A percentile compares a stretch with the other conserved stretches of the same genome.
These are phyloP conservation scores for Chloromyia formosa DNA, from an alignment of 2,888 invertebrate genomes.

Conservation along the genomic window DNA sequence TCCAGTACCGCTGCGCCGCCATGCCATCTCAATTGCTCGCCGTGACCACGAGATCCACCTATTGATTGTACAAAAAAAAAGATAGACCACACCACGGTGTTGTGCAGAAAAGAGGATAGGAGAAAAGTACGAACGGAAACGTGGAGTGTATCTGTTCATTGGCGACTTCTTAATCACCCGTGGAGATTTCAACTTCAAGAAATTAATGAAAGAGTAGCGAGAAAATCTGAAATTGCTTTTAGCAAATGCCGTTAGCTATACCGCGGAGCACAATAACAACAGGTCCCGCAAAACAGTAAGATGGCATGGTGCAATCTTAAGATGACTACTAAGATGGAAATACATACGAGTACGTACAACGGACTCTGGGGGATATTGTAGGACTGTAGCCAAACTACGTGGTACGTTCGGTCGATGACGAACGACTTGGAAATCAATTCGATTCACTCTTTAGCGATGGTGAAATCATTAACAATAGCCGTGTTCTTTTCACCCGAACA, in stretches of 20 bases:
- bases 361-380: too few relatives aligned
- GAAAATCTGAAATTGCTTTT: constrained; percentile 41
- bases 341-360: too few relatives aligned
- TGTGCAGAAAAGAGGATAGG: background rate
- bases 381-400: too few relatives aligned
- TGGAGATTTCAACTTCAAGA: constrained; percentile 36
- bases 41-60: constrained; percentile 3
- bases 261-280: constrained; percentile 3
- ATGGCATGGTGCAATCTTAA: background rate
- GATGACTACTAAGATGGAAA: too few relatives aligned
- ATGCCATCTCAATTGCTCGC: background rate
- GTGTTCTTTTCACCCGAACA: too few relatives aligned
- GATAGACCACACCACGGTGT: background rate
- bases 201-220: constrained; percentile 38
- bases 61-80: background rate
- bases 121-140: background rate
- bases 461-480: background rate
- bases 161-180: constrained; percentile 43
- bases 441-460: constrained; percentile 5
- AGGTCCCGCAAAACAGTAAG: background rate
- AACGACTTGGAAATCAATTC: constrained; percentile 5
- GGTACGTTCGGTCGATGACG: constrained; percentile 15
- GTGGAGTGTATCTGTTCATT: background rate
- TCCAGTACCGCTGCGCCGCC: too few relatives aligned
- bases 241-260: constrained; percentile 32